A percentile compares a stretch with the other conserved stretches of the same genome.
phyloP scores from a whole-genome alignment of 2,888 invertebrate species.

The Machimus atricapillus region DNA sequence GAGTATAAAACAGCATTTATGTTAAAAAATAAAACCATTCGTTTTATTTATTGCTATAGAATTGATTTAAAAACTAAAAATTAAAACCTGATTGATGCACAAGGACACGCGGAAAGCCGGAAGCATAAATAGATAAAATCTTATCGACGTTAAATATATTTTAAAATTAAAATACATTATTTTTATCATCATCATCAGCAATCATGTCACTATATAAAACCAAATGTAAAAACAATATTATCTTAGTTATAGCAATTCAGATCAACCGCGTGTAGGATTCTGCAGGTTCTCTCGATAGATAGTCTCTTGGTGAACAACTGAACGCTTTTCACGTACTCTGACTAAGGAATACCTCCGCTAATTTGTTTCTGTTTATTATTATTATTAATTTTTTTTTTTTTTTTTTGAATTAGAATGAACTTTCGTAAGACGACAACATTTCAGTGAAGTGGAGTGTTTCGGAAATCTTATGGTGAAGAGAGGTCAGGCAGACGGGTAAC shows the following conservation, averaged over 20 bases:
- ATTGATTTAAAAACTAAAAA: constrained; percentile 33
- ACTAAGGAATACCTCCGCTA: constrained; percentile 32
- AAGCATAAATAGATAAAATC: constrained; percentile 32
- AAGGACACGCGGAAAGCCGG: constrained; percentile 35
- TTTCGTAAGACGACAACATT: constrained; percentile 32
- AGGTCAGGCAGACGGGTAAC: neutral
- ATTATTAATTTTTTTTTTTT: neutral
- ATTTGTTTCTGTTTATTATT: neutral
- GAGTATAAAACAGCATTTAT: constrained; percentile 27
- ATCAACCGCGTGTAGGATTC: constrained; percentile 38
- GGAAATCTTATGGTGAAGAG: constrained; percentile 35
- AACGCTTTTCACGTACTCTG: constrained; percentile 19
- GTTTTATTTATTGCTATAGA: constrained; percentile 35
- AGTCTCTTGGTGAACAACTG: constrained; percentile 20
- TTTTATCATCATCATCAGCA: constrained; percentile 17
- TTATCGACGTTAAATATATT: constrained; percentile 41
- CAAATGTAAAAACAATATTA: constrained; percentile 39
- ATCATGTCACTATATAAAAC: constrained; percentile 40
- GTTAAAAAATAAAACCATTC: constrained; percentile 28
- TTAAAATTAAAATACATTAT: constrained; percentile 41
- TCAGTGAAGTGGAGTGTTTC: constrained; percentile 37
- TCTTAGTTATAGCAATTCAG: constrained; percentile 33
- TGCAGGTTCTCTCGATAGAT: constrained; percentile 19
- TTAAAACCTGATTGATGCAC: constrained; percentile 25
- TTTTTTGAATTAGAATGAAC: constrained; percentile 24